These are phyloP conservation scores for Oxyteleia sp. DNA, from an alignment of 2,888 invertebrate species.

Conservation along the genomic window DNA sequence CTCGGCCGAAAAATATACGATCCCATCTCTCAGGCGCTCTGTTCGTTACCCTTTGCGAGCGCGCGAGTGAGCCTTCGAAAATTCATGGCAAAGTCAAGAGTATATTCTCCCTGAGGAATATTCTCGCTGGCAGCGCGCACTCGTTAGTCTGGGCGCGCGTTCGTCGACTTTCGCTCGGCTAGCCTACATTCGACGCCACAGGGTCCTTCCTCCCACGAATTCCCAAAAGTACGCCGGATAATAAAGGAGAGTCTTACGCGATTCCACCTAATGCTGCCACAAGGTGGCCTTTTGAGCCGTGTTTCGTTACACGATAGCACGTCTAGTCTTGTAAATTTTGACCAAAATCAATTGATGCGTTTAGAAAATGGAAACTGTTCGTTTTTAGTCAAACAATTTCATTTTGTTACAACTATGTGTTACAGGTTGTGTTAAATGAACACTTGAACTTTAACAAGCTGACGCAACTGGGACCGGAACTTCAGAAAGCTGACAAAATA, in stretches of 20 bases:
- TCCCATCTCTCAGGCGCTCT: background rate
- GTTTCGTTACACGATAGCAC: too few relatives aligned
- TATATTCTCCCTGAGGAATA: conserved; percentile 36
- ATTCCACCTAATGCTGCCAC: background rate
- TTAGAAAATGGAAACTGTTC: too few relatives aligned
- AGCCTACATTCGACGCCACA: conserved; percentile 41
- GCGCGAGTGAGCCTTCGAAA: conserved; percentile 38
- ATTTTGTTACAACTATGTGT: too few relatives aligned
- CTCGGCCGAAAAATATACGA: conserved; percentile 45
- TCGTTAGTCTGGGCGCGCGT: conserved; percentile 34
- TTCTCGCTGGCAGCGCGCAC: conserved; percentile 37
- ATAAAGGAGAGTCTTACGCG: conserved; percentile 25
- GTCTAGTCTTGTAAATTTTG: too few relatives aligned
- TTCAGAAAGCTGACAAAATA: too few relatives aligned
- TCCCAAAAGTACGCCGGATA: conserved; percentile 32
- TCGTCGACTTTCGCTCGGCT: conserved; percentile 46
- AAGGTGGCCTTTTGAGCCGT: background rate
- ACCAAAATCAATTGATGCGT: too few relatives aligned
- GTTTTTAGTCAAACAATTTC: too few relatives aligned
- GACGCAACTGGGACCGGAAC: too few relatives aligned
- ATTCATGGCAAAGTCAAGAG: conserved; percentile 48
- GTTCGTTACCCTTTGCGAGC: conserved; percentile 7
- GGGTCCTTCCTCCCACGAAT: conserved; percentile 1
- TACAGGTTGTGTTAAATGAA: too few relatives aligned
- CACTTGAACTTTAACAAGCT: too few relatives aligned